Percentiles rank a stretch among this genome's conserved stretches.
phyloP scores from a whole-genome alignment of 2,113 vertebrate species.

The Tachycineta bicolor region DNA sequence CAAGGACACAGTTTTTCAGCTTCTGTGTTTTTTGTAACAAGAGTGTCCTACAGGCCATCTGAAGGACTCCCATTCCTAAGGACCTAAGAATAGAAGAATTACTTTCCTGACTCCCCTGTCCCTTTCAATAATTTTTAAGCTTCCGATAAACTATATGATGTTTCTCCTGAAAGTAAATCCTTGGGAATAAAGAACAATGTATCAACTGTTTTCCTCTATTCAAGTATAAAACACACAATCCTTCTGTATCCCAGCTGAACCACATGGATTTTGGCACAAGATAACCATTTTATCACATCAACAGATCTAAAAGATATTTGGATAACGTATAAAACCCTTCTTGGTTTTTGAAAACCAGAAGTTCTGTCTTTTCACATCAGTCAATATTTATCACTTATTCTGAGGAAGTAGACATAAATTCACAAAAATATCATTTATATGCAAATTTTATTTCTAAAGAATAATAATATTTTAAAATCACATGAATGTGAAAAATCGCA shows the following conservation, averaged over 20 bases:
- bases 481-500: constrained; percentile 33
- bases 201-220: not conserved
- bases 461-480: constrained; percentile 40
- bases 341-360: not conserved
- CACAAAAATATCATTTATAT: constrained; percentile 47
- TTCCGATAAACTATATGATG: not conserved
- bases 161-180: not conserved
- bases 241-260: not conserved
- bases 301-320: not conserved
- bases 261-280: not conserved
- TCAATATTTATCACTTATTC: constrained; percentile 2
- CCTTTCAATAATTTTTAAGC: not conserved
- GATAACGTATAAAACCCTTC: not conserved
- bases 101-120: not conserved
- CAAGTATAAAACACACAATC: not conserved
- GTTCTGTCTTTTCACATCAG: not conserved
- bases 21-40: not conserved
- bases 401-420: not conserved
- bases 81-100: not conserved
- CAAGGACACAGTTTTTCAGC: not conserved
- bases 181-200: not conserved
- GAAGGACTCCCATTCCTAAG: not conserved
- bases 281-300: not conserved
- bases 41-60: not conserved
- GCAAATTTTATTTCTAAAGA: constrained; percentile 55